Base-by-base conservation (phyloP, 2,888 invertebrate species). In the Eledone cirrhosa region DNA sequence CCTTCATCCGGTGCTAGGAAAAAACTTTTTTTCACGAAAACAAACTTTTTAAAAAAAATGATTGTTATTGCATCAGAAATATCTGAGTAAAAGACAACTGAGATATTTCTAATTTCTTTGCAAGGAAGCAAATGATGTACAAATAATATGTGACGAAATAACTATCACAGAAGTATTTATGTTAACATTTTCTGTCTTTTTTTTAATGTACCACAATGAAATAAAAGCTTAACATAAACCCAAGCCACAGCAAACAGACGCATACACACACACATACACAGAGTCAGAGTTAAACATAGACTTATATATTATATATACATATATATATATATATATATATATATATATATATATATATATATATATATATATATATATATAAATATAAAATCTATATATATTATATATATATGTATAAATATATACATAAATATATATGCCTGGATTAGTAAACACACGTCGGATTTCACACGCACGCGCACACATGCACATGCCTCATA, bases 331-430 rank as follows among this genome's bases (percentile, higher is more conserved):
- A 69, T 69, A 69, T 69, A 69, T 69, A 69, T 19, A 69, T 69
- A 69, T 69, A 69, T 69, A 69, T 69, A 31, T 72, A 33, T 72
- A 33, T 72, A 72, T 33, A 72, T 72, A 72, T 72, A 72, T 72
- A 72, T 72, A 72, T 72, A 67, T 67, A 67, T 67, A 65, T 65
- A 65, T 65, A 53, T 53, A 53, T 53, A 53, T 53, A 53, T 53
- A 53, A 22, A n/a, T n/a, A n/a, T n/a, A n/a, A n/a, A 53, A 53
- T 22, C 53, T 22, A 22, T 1, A 22, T n/a, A n/a, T n/a, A n/a
- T n/a, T n/a, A n/a, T 33, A 33, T 33, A 33, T 41, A 41, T 41
- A 41, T n/a, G n/a, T 33, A 33, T 33, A 33, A 8, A 41, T 41
- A 41, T 41, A 41, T 41, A 41, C 41, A 11, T 3, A 11, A 41